A percentile compares a stretch with the other conserved stretches of the same genome.
phyloP scores from a whole-genome alignment of 2,797 vertebrate genomes.

The Gymnodraco acuticeps region DNA sequence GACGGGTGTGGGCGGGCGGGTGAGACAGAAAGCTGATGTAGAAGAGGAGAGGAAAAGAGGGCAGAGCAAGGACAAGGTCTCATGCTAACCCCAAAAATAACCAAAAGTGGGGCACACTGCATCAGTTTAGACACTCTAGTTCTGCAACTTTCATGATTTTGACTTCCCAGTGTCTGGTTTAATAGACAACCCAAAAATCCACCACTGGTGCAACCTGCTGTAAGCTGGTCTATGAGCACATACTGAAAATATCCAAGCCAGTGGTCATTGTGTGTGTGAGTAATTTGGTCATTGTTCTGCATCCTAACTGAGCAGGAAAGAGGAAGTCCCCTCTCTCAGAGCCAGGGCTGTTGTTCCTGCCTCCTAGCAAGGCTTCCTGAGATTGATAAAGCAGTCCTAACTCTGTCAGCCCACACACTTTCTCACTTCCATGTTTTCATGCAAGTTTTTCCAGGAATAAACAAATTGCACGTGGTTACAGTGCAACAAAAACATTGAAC shows the following conservation, averaged over 20 bases:
- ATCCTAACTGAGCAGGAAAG: conserved; percentile 68
- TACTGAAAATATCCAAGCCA: conserved; percentile 46
- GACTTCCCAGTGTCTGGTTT: conserved; percentile 10
- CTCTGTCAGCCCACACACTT: conserved; percentile 50
- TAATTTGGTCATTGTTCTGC: conserved; percentile 78
- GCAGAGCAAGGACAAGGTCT: conserved; percentile 56
- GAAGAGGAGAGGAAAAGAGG: conserved; percentile 49
- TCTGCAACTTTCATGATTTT: neutral
- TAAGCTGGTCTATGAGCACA: conserved; percentile 42
- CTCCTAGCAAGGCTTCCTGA: conserved; percentile 78
- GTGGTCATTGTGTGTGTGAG: conserved; percentile 54
- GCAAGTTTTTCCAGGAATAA: conserved; percentile 64
- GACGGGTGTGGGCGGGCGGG: conserved; percentile 20
- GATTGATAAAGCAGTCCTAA: conserved; percentile 72
- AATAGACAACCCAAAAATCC: conserved; percentile 13
- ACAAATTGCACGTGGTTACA: conserved; percentile 42
- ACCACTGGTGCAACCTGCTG: conserved; percentile 55
- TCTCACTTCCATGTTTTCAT: conserved; percentile 64
- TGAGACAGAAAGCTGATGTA: conserved; percentile 14
- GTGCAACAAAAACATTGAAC: conserved; percentile 38
- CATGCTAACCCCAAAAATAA: conserved; percentile 41
- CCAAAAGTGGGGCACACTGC: conserved; percentile 70
- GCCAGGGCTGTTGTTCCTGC: conserved; percentile 78
- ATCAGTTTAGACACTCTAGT: conserved; percentile 21
- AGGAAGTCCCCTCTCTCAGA: conserved; percentile 82